Conservation (phyloP, 2,888 invertebrate species). For the Vesta saturnalis region DNA sequence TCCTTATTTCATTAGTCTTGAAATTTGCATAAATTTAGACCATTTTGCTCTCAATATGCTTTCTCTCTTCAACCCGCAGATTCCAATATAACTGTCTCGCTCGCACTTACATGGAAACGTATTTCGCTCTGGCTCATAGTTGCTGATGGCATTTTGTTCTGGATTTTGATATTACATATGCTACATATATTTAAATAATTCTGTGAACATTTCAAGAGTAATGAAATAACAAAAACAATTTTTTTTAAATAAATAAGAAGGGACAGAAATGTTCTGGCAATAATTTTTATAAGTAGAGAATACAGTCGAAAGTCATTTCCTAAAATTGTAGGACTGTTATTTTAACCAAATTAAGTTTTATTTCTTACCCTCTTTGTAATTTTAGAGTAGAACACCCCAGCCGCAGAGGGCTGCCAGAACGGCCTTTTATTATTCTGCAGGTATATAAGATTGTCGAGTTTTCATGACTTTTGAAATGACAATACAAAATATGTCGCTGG, state of each 20-base stretch:
- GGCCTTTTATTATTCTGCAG: too few species aligned
- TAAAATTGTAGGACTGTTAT: too few species aligned
- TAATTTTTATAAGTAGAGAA: not conserved
- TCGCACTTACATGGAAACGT: too few species aligned
- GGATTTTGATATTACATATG: too few species aligned
- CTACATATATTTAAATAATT: not conserved
- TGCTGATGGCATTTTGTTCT: not conserved
- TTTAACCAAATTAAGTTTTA: too few species aligned
- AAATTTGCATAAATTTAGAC: not conserved
- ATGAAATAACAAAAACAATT: not conserved
- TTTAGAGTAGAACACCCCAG: too few species aligned
- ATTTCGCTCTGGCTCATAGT: not conserved
- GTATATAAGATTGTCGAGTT: too few species aligned
- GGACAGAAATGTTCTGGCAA: too few species aligned
- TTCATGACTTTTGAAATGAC: not conserved
- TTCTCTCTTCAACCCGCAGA: not conserved
- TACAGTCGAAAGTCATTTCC: too few species aligned
- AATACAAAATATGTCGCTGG: not conserved
- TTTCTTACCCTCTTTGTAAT: too few species aligned
- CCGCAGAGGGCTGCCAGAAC: too few species aligned
- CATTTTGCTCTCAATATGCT: not conserved
- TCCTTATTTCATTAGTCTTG: too few species aligned
- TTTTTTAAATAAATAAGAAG: not conserved
- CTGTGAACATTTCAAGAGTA: not conserved
- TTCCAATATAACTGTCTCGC: not conserved